Evolutionary conservation across 1,140 invertebrate species (phyloP), one percentile per base, ranked within the genome.

Genomic region (Magallana ariakensis): DNA sequence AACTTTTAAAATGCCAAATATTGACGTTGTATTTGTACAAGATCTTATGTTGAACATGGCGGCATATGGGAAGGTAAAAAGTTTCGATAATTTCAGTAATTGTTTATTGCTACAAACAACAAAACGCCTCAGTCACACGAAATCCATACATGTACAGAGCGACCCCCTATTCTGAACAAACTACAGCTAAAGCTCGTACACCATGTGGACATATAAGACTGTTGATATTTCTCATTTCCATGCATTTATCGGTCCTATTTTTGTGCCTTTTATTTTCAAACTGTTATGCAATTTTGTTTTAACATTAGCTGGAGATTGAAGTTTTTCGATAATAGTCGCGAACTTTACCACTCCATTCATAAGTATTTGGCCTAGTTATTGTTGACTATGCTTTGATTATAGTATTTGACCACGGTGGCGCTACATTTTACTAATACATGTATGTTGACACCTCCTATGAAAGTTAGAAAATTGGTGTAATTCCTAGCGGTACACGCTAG

Each of bases 1-100:
- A 75, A 75, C 66, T 75, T 75, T 75, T 75, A 75, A 75, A 75
- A 75, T 33, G 66, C 66, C 66, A 75, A 75, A 75, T 75, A 75
- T 75, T 75, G 66, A 75, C 66, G 22, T 75, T 26, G 22, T 75
- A 75, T 75, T 75, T 75, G 22, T 75, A 46, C 22, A 26, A 75
- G 66, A 26, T 19, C 22, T 75, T 75, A 75, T 26, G n/a, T 75
- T 19, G 9, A 11, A 33, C 11, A 26, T 75, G 33, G 22, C 19
- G 22, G 66, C 58, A 62, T 62, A 1, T 62, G 16, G 33, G 58
- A n/a, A n/a, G 58, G 58, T n/a, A 62, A 26, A 46, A 46, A 46
- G 33, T 75, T 75, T 75, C 22, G 26, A 33, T 19, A 26, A 26
- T 75, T 13, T 22, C 19, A 75, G 22, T 75, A 75, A 75, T 26